Conservation (phyloP, 2,888 invertebrate species). For the Drosophila anomalata region DNA sequence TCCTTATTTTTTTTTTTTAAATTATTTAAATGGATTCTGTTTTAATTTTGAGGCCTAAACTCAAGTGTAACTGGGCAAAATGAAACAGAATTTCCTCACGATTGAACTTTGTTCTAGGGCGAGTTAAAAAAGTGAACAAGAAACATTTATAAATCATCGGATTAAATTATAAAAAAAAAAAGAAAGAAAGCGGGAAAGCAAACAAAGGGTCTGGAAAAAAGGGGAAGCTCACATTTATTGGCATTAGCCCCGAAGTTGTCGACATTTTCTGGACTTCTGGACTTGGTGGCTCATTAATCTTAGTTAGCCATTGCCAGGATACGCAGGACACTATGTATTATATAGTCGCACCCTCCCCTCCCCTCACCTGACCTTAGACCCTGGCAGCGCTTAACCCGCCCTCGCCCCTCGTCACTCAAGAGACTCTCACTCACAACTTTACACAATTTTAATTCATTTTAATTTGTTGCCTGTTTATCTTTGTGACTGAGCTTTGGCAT, state of each 20-base stretch:
- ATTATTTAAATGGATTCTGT: not conserved
- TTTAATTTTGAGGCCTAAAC: not conserved
- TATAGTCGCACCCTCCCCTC: not conserved
- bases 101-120: constrained; percentile 11
- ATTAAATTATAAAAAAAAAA: constrained; percentile 22
- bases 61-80: not conserved
- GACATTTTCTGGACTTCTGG: constrained; percentile 15
- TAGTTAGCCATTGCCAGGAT: constrained; percentile 30
- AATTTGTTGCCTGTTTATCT: constrained; percentile 53
- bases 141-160: constrained; percentile 41
- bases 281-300: constrained; percentile 41
- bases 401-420: constrained; percentile 26
- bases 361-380: not conserved
- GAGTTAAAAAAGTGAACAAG: constrained; percentile 9
- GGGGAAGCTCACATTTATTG: constrained; percentile 35
- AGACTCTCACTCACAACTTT: constrained; percentile 49
- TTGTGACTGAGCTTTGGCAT: constrained; percentile 22
- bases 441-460: constrained; percentile 64
- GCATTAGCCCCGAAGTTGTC: constrained; percentile 31
- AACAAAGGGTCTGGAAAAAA: not conserved
- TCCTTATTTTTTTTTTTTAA: too few species aligned
- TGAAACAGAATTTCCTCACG: constrained; percentile 3
- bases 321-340: constrained; percentile 2
- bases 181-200: not conserved
- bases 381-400: constrained; percentile 4